phyloP scores from a whole-genome alignment of 2,113 vertebrate genomes.

The Zosterops japonicus region DNA sequence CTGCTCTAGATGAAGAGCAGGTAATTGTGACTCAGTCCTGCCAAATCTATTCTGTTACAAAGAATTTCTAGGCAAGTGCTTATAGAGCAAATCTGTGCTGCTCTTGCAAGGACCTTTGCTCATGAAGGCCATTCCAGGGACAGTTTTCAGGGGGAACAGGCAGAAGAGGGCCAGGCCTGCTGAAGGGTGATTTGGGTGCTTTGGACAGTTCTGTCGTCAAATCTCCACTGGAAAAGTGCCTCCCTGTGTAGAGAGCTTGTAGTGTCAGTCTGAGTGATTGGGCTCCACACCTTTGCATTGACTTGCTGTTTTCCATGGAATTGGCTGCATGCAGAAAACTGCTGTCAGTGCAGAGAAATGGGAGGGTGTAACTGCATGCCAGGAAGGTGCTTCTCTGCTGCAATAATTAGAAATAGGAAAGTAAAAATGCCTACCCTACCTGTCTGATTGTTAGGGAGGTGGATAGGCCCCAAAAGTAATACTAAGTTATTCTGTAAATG shows the following conservation, averaged over 20 bases:
- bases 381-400: background rate
- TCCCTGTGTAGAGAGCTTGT: background rate
- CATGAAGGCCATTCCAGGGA: background rate
- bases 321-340: background rate
- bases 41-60: background rate
- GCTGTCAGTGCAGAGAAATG: background rate
- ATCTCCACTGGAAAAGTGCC: background rate
- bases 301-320: background rate
- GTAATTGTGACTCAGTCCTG: background rate
- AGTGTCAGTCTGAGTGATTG: background rate
- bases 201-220: too few species aligned
- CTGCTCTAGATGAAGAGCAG: background rate
- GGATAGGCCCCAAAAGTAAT: background rate
- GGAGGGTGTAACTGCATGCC: background rate
- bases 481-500: background rate
- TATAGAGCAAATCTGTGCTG: background rate
- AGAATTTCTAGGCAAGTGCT: background rate
- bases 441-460: background rate
- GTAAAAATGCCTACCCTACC: background rate
- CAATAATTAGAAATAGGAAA: background rate
- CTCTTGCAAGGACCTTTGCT: background rate
- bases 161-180: background rate
- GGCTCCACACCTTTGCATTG: background rate
- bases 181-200: background rate
- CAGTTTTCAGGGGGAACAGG: background rate